Base-by-base conservation (phyloP, 2,888 invertebrate species). In the Tiphia femorata region DNA sequence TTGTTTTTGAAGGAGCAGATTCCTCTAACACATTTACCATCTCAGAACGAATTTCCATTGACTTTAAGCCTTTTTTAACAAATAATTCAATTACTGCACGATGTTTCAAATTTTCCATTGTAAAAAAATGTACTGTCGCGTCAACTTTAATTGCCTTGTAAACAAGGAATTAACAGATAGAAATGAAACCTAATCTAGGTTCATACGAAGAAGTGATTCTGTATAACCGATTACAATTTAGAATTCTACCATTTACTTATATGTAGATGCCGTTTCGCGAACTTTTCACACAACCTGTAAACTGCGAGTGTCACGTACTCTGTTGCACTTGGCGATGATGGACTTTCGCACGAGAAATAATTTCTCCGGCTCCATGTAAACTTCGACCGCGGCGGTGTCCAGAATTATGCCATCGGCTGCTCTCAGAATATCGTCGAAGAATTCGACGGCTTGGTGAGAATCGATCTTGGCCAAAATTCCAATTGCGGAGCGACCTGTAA, bases 371-470 rank as follows among this genome's bases (percentile, higher is more conserved):
- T 84, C 81, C 5, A 88, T 83, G 16, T 87, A 87, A 0, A 87
- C 84, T 21, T 85, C 86, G 6, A 88, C 67, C 62, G 86, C 85
- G 66, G 85, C 84, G 68, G 92, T 85, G 14, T 92, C 90, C 40
- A 93, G 87, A 86, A 92, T 88, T 14, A 92, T 84, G 29, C 90
- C 92, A 79, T 91, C 88, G 0, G 88, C 80, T 12, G 82, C 86
- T 77, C 86, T 79, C 35, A 89, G 81, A 59, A 89, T 87, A 58
- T 87, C 87, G 66, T 88, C 87, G 53, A 88, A 85, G 65, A 81
- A 83, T 40, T 84, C 79, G 1, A 79, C 49, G 8, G 75, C 78
- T 16, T 68, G 73, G 14, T 56, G 64, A n/a, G 70, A 62, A 4
- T 65, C 69, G 41, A 75, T 73, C 40, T 75, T 75, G 10, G 67